Base-by-base conservation (phyloP, 1,140 invertebrate genomes). In the Leguminivora glycinivorella region DNA sequence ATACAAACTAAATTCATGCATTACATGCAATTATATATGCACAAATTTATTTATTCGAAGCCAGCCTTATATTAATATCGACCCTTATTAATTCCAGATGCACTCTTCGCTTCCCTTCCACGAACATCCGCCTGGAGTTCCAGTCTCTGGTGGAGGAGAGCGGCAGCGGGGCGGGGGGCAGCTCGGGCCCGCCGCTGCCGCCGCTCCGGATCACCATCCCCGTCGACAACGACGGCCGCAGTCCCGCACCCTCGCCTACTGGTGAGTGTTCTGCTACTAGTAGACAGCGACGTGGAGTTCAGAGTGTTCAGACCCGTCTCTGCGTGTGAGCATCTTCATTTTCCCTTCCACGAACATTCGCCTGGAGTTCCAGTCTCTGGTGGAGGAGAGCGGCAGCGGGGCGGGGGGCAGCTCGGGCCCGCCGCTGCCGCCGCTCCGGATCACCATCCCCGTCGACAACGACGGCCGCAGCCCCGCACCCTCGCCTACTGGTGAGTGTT, bases 271-370 rank as follows among this genome's bases (percentile, higher is more conserved):
- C 56, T n/a, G n/a, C n/a, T n/a, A n/a, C n/a, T n/a, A n/a, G n/a
- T n/a, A n/a, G n/a, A n/a, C n/a, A n/a, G n/a, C n/a, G n/a, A n/a
- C n/a, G n/a, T n/a, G n/a, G n/a, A n/a, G n/a, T n/a, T n/a, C n/a
- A n/a, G n/a, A n/a, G n/a, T n/a, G n/a, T n/a, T n/a, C n/a, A n/a
- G n/a, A n/a, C n/a, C n/a, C n/a, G n/a, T n/a, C n/a, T n/a, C n/a
- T n/a, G n/a, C n/a, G n/a, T n/a, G n/a, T n/a, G n/a, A n/a, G n/a
- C n/a, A n/a, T n/a, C n/a, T n/a, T n/a, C n/a, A n/a, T n/a, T 80
- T 99, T 99, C 93, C 98, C 98, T 56, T 99, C 98, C 89, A 99
- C 98, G 89, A 99, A 97, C 88, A 99, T 99, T 87, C 95, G 97
- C 77, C 95, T 99, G 73, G 94, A 96, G 85, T 99, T 99, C 92